Evolutionary conservation across 2,113 vertebrate genomes (phyloP), one percentile per base, ranked within the genome.

Genomic region (Mastomys coucha): DNA sequence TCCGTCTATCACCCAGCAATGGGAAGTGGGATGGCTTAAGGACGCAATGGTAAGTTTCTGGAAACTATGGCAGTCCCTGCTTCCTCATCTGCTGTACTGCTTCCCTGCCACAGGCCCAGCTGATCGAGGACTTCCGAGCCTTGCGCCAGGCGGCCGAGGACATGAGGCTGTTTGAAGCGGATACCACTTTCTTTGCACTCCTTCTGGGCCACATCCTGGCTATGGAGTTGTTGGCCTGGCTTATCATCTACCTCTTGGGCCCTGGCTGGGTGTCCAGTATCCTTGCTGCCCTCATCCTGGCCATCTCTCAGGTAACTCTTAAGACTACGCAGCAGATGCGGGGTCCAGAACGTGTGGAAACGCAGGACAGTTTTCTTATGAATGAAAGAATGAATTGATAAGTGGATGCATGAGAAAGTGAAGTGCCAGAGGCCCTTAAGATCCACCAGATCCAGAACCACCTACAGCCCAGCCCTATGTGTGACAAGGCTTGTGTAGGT

Each of bases 201-300:
- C 97, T 99, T 85, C 97, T 99, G 91, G 98, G 97, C 82, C 99
- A 99, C 95, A 99, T 99, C 92, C 93, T 99, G 78, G 96, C 99
- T 78, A 98, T 99, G 97, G 99, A 99, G 97, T 95, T 95, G 80
- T 85, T 99, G 2, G 98, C 99, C 80, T 98, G 99, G 98, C 89
- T 98, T 42, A 76, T 99, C 13, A 9, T 99, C 93, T 98, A 97
- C 98, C 51, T 97, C 91, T 98, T 98, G 73, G 99, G 99, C 39
- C 98, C 98, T 0, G 98, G 99, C 95, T 99, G 99, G 99, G 98
- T 97, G 17, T 90, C 98, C 92, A 99, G 99, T 0, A 33, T 98
- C 56, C 86, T 99, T 1, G 98, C 98, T 4, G 94, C 98, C 10
- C 16, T 99, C 63, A 82, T 99, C 36, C 96, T 99, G 95, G 97